phyloP scores from a whole-genome alignment of 2,888 invertebrate species.

The Eristalis intricaria region DNA sequence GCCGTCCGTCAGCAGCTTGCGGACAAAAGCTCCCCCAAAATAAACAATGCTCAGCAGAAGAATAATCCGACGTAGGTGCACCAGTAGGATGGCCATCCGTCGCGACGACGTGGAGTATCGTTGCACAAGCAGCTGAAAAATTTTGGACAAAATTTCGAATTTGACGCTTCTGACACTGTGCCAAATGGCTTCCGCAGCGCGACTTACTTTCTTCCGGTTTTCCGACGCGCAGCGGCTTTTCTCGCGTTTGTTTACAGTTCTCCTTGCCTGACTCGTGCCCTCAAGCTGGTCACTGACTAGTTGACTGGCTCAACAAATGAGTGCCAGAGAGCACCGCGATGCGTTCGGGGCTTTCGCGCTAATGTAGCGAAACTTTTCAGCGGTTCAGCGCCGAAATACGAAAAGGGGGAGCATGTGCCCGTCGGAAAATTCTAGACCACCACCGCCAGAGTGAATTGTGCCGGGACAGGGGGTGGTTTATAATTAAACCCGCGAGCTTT shows the following conservation, averaged over 20 bases:
- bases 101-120: neutral
- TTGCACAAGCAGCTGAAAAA: slow-evolving; percentile 33
- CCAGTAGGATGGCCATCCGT: slow-evolving; percentile 78
- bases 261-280: slow-evolving; percentile 19
- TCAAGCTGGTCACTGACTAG: slow-evolving; percentile 26
- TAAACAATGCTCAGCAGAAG: slow-evolving; percentile 79
- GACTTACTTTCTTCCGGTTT: neutral
- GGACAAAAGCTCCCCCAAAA: slow-evolving; percentile 78
- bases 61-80: slow-evolving; percentile 80
- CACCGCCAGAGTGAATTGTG: neutral
- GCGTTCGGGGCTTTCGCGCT: slow-evolving; percentile 8
- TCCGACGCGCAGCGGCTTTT: neutral
- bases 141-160: slow-evolving; percentile 56
- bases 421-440: slow-evolving; percentile 19
- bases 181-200: too few species aligned
- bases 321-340: slow-evolving; percentile 11
- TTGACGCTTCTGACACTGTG: slow-evolving; percentile 67
- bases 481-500: slow-evolving; percentile 66
- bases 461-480: slow-evolving; percentile 31
- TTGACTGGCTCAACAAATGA: slow-evolving; percentile 29
- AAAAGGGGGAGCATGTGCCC: neutral
- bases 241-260: slow-evolving; percentile 35
- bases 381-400: slow-evolving; percentile 15
- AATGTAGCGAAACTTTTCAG: slow-evolving; percentile 22
- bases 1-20: slow-evolving; percentile 77